Evolutionary conservation across 1,140 invertebrate genomes (phyloP).

Genomic region (Frieseomelitta varia): DNA sequence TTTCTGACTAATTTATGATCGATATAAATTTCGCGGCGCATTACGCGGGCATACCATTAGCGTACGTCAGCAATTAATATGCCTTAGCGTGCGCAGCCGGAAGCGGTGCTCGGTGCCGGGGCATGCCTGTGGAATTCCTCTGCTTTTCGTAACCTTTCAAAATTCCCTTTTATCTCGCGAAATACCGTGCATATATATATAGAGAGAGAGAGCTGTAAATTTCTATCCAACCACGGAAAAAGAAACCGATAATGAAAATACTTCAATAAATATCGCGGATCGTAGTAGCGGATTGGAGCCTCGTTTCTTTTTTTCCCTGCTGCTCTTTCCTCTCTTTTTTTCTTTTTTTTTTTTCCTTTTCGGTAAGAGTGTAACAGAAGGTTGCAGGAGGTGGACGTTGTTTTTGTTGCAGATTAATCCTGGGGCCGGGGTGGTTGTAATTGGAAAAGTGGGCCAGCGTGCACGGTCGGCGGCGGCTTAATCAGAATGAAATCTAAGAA

Average conservation of each 20-base stretch:
- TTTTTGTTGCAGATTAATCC: conserved; percentile 54
- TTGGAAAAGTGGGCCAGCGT: conserved; percentile 35
- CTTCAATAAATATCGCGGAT: neutral
- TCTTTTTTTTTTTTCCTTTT: no score
- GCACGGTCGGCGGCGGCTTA: conserved; percentile 40
- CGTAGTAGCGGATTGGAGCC: neutral
- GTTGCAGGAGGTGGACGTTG: conserved; percentile 9
- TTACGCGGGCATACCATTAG: conserved; percentile 55
- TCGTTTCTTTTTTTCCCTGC: no score
- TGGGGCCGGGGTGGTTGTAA: neutral
- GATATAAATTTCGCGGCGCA: conserved; percentile 53
- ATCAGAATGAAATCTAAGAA: conserved; percentile 65
- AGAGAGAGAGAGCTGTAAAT: no score
- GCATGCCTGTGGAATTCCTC: neutral
- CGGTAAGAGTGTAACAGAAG: neutral
- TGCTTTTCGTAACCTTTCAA: neutral
- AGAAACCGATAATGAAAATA: no score
- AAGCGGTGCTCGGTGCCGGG: neutral
- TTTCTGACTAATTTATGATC: conserved; percentile 63
- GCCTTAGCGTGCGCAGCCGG: conserved; percentile 37
- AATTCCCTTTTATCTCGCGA: neutral
- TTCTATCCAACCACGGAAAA: neutral
- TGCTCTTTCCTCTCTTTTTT: no score
- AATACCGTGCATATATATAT: neutral
- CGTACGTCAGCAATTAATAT: conserved; percentile 65